These are phyloP conservation scores for Hylomyscus alleni DNA, from an alignment of 2,797 vertebrate species.

Conservation along the genomic window DNA sequence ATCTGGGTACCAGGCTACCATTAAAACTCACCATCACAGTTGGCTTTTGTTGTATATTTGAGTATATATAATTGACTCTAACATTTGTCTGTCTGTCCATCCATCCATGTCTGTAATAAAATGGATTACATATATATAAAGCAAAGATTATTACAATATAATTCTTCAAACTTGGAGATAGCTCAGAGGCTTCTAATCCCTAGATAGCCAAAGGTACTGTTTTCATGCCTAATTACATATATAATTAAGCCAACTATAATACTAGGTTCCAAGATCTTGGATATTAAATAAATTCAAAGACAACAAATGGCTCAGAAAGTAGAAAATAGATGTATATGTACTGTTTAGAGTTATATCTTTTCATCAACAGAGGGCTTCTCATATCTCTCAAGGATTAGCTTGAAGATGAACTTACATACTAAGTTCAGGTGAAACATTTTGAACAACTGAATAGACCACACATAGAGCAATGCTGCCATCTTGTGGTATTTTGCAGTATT, in stretches of 20 bases:
- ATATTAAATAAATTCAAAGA: constrained; percentile 10
- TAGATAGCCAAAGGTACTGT: not conserved
- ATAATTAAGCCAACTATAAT: constrained; percentile 35
- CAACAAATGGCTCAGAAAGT: not conserved
- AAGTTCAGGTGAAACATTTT: too few species aligned
- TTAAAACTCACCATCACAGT: constrained; percentile 22
- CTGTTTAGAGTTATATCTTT: constrained; percentile 1
- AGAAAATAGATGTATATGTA: not conserved
- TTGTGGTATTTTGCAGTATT: constrained; percentile 35
- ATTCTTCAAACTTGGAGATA: not conserved
- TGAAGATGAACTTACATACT: not conserved
- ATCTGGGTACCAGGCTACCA: not conserved
- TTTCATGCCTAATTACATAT: constrained; percentile 23
- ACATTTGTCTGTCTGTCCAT: not conserved
- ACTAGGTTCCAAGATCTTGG: not conserved
- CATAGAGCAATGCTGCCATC: constrained; percentile 74
- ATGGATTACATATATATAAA: not conserved
- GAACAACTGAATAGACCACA: not conserved
- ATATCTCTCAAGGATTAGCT: constrained; percentile 17
- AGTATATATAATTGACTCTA: not conserved
- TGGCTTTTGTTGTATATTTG: constrained; percentile 17
- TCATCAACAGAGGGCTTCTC: not conserved
- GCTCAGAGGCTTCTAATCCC: not conserved
- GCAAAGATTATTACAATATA: constrained; percentile 19
- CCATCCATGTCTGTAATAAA: not conserved